Evolutionary conservation across 2,113 vertebrate species (phyloP).

Genomic region (Rhipidura dahli): DNA sequence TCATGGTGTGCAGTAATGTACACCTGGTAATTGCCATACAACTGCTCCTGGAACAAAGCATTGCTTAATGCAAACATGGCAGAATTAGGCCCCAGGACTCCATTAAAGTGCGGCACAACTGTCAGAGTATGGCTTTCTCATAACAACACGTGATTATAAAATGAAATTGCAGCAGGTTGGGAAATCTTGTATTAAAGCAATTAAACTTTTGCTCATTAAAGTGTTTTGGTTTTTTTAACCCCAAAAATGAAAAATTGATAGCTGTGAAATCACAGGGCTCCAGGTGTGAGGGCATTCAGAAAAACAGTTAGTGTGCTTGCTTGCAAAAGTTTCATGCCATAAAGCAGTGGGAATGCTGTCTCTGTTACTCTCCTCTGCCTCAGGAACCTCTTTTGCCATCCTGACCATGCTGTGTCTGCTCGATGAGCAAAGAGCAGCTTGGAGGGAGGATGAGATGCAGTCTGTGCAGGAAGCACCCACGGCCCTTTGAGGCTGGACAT

Average conservation of each 20-base stretch:
- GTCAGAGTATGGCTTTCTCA: background rate
- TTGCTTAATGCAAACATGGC: background rate
- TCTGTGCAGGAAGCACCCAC: background rate
- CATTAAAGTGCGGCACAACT: background rate
- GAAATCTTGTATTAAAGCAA: constrained; percentile 31
- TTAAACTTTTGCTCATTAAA: background rate
- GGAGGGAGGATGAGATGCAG: background rate
- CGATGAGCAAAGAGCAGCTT: accelerated
- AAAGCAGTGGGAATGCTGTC: background rate
- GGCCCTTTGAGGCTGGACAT: background rate
- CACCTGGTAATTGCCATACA: background rate
- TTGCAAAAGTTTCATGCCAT: background rate
- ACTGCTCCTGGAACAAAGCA: constrained; percentile 9
- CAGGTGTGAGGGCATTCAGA: background rate
- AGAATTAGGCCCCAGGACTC: constrained; percentile 23
- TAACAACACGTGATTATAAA: background rate
- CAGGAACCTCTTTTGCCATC: background rate
- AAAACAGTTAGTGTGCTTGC: background rate
- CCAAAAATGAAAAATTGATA: background rate
- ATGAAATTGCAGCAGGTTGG: background rate
- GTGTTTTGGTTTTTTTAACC: background rate
- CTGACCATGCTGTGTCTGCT: background rate
- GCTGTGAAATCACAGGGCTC: background rate
- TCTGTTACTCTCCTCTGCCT: background rate
- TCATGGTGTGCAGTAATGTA: background rate